A percentile compares a stretch with the other conserved stretches of the same genome.
phyloP scores from a whole-genome alignment of 2,113 vertebrate species.

The Paedocypris sp. region DNA sequence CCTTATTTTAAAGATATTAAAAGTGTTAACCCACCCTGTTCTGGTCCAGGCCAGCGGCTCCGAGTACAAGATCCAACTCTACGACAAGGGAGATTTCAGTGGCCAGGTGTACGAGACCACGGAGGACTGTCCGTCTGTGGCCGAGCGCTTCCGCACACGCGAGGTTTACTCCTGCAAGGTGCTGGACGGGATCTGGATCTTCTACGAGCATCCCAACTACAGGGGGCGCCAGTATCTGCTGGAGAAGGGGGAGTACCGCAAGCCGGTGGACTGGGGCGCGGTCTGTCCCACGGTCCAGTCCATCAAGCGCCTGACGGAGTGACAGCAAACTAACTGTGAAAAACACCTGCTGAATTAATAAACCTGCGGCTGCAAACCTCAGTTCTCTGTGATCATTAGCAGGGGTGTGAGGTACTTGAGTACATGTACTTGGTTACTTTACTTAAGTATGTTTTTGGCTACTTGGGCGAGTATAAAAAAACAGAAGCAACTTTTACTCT shows the following conservation, averaged over 20 bases:
- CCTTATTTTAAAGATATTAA: too few relatives aligned
- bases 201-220: slow-evolving; percentile 54
- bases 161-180: slow-evolving; percentile 54
- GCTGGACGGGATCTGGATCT: slow-evolving; percentile 49
- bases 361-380: not conserved
- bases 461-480: too few relatives aligned
- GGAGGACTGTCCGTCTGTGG: slow-evolving; percentile 46
- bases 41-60: slow-evolving; percentile 30
- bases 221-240: slow-evolving; percentile 53
- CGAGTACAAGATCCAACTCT: slow-evolving; percentile 43
- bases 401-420: not conserved
- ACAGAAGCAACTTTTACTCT: too few relatives aligned
- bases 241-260: slow-evolving; percentile 48
- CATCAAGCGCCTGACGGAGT: slow-evolving; percentile 54
- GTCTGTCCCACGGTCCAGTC: slow-evolving; percentile 46
- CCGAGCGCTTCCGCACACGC: slow-evolving; percentile 42
- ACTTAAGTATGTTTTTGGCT: too few relatives aligned
- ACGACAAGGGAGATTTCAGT: slow-evolving; percentile 48
- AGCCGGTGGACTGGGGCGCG: slow-evolving; percentile 47
- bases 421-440: too few relatives aligned
- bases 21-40: too few relatives aligned
- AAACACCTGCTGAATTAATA: not conserved
- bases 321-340: not conserved
- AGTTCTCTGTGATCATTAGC: not conserved
- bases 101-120: slow-evolving; percentile 49